Evolutionary conservation across 2,797 vertebrate genomes (phyloP).

Genomic region (Hydrocynus forskahlii): DNA sequence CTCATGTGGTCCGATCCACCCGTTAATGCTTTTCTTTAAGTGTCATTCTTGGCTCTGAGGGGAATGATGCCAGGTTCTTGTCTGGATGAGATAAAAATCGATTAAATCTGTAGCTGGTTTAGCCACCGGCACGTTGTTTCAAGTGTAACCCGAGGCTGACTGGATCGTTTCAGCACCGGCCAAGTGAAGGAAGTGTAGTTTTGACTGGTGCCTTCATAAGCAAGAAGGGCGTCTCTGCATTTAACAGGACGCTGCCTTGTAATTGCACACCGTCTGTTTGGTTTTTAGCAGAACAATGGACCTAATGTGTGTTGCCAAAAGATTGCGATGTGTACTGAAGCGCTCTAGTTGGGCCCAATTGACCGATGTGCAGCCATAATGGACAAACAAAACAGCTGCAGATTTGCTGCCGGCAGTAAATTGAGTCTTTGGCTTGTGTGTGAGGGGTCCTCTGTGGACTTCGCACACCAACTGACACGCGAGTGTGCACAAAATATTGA

Average conservation of each 20-base stretch:
- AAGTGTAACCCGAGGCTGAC: slow-evolving; percentile 20
- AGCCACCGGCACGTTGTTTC: slow-evolving; percentile 32
- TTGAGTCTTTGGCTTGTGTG: slow-evolving; percentile 28
- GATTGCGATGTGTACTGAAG: slow-evolving; percentile 18
- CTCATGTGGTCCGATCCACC: slow-evolving; percentile 25
- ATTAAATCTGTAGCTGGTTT: slow-evolving; percentile 11
- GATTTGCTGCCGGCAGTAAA: slow-evolving; percentile 25
- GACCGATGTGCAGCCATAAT: slow-evolving; percentile 26
- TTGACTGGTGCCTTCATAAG: too few relatives aligned
- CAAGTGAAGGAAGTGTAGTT: neutral
- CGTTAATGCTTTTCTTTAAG: slow-evolving; percentile 41
- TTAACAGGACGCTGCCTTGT: slow-evolving; percentile 7
- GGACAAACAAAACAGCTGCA: slow-evolving; percentile 29
- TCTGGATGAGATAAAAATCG: slow-evolving; percentile 8
- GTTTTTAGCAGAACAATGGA: slow-evolving; percentile 28
- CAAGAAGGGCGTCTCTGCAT: neutral
- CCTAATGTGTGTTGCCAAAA: slow-evolving; percentile 3
- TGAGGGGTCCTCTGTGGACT: neutral
- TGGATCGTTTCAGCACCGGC: neutral
- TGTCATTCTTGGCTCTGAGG: slow-evolving; percentile 20
- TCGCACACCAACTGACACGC: neutral
- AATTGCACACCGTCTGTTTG: slow-evolving; percentile 26
- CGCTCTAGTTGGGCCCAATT: slow-evolving; percentile 26
- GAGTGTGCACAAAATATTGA: neutral
- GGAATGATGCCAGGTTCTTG: neutral